Base-by-base conservation (phyloP, 2,888 invertebrate genomes). In the Morpho deidamia region DNA sequence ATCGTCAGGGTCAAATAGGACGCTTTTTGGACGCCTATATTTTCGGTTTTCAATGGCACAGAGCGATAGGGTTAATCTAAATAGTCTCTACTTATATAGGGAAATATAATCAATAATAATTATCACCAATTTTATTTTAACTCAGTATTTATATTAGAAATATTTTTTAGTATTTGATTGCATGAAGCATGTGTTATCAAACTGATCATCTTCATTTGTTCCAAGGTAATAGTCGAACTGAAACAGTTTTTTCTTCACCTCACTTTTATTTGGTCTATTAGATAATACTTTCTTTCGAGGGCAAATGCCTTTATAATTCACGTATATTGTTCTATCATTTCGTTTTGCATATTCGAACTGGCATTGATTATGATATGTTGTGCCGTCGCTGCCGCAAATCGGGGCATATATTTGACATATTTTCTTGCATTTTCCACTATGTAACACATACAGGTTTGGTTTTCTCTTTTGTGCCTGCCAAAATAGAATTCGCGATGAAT, bases 341-440 rank as follows among this genome's bases (percentile, higher is more conserved):
- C 38, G 44, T 11, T 48, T 62, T 2, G 59, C 65, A 48, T 56
- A 63, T 51, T 58, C 49, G 7, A 66, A 51, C 11, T 68, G 63
- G 57, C 67, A 68, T 44, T 60, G 50, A 39, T 66, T 68, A 34
- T 63, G 45, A 39, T 68, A 68, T 1, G 62, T 65, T 44, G 49
- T 63, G 12, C 55, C 55, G 42, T 65, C 47, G 38, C 53, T 62
- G 9, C 59, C 67, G 42, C 67, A 68, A 8, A 66, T 53, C 0
- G 64, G 66, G 7, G 41, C 45, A 34, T 64, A 63, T 38, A 64
- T 45, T 43, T 60, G 62, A 46, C 67, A 67, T 9, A 56, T 38
- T 48, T 56, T 60, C 40, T 59, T 64, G 49, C 67, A 68, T 33
- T 50, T 54, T 10, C 64, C 63, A 33, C 33, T 12, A 34, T 65